phyloP scores from a whole-genome alignment of 2,888 invertebrate species.

The Exocentrus adspersus region DNA sequence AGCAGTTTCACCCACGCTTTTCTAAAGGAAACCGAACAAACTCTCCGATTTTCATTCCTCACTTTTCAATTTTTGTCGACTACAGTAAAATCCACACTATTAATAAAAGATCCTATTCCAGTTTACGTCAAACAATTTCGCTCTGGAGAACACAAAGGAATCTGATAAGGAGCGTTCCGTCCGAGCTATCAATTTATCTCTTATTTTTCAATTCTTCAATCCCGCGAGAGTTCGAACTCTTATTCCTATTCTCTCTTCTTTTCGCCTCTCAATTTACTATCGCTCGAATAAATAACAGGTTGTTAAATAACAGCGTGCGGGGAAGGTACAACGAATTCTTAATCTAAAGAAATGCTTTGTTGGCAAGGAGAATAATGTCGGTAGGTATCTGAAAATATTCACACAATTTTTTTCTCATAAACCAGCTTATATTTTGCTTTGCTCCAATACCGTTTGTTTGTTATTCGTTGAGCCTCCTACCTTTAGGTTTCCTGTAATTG shows the following conservation, averaged over 20 bases:
- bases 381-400: too few species aligned
- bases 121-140: slow-evolving; percentile 1
- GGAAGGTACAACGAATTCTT: background rate
- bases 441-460: too few species aligned
- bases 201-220: background rate
- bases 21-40: too few species aligned
- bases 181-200: slow-evolving; percentile 1
- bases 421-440: too few species aligned
- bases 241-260: background rate
- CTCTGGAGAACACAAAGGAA: background rate
- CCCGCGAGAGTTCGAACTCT: background rate
- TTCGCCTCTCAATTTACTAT: background rate
- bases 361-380: background rate
- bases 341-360: background rate
- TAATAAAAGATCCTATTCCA: background rate
- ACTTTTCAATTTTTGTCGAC: too few species aligned
- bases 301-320: background rate
- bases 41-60: too few species aligned
- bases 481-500: too few species aligned
- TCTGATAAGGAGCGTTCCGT: background rate
- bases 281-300: background rate
- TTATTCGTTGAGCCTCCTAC: too few species aligned
- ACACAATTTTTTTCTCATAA: too few species aligned
- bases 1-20: too few species aligned
- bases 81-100: background rate